Evolutionary conservation across 2,888 invertebrate species (phyloP).

Genomic region (Eupithecia exiguata): DNA sequence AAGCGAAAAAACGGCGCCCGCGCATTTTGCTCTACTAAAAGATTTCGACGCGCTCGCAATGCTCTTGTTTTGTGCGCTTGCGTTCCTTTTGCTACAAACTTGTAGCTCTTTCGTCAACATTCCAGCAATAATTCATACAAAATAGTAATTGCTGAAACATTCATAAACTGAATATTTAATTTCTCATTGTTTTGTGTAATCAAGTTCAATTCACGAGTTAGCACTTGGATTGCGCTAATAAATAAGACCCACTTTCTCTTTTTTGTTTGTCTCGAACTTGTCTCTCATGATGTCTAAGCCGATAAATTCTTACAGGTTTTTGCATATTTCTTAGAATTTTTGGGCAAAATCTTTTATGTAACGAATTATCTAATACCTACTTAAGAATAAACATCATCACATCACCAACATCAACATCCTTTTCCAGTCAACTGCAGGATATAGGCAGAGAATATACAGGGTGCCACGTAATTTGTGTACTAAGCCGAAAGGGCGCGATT

Average conservation of each 20-base stretch:
- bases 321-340: not conserved
- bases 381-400: not conserved
- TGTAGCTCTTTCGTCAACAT: not conserved
- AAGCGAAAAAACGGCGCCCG: constrained; percentile 8
- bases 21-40: constrained; percentile 58
- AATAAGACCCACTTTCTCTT: constrained; percentile 58
- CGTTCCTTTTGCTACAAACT: not conserved
- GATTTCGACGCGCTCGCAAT: constrained; percentile 71
- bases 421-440: not conserved
- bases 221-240: constrained; percentile 49
- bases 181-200: constrained; percentile 28
- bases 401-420: not conserved
- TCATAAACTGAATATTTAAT: not conserved
- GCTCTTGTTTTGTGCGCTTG: constrained; percentile 18
- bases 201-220: constrained; percentile 34
- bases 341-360: constrained; percentile 4
- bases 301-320: constrained; percentile 18
- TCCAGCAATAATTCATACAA: not conserved
- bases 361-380: not conserved
- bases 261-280: constrained; percentile 33
- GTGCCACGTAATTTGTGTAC: too few relatives aligned
- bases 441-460: too few relatives aligned
- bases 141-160: constrained; percentile 1
- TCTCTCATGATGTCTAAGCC: constrained; percentile 30
- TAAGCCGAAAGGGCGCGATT: too few relatives aligned